Base-by-base conservation (phyloP, 2,113 vertebrate genomes). In the Taurulus bubalis region DNA sequence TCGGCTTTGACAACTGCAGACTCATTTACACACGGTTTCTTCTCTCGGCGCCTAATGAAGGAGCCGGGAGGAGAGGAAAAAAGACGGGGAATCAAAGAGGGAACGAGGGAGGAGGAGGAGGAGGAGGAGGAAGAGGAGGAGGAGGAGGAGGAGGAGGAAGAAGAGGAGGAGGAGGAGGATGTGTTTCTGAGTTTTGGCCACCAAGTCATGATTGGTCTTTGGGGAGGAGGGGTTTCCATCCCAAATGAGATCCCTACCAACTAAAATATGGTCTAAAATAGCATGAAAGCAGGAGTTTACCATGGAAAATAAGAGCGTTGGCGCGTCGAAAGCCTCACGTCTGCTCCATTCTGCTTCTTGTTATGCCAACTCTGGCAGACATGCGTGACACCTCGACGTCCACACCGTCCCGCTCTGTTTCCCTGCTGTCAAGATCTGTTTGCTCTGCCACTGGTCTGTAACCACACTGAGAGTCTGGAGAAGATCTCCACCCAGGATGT, bases 21-120 rank as follows among this genome's bases (percentile, higher is more conserved):
- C 70, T 86, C 63, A 79, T 84, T 84, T 68, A 59, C 49, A 76
- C 75, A 53, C 58, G 11, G 8, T 2, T 85, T 72, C n/a, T 79
- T 75, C 67, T 69, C 45, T 84, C 16, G 38, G 76, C 45, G 75
- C 81, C 45, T 90, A 92, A 89, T 87, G 82, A 90, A 81, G 86
- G 84, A 47, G 83, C 12, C 4, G 66, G 72, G 67, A 69, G 49
- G 55, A n/a, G 71, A 36, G 10, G n/a, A 7, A 38, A 65, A 56
- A 38, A 22, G 58, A 14, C 4, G 47, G 47, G 11, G n/a, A 24
- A 56, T 26, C 20, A n/a, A 53, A 12, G 66, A 34, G 30, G 32
- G 3, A 26, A 67, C 3, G 40, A 69, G 32, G 40, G 9, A 40
- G 49, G 30, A 32, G 30, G 4, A 32, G 30, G 30, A 32, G 30